Base-by-base conservation (phyloP, 2,113 vertebrate genomes). In the Talpa occidentalis region DNA sequence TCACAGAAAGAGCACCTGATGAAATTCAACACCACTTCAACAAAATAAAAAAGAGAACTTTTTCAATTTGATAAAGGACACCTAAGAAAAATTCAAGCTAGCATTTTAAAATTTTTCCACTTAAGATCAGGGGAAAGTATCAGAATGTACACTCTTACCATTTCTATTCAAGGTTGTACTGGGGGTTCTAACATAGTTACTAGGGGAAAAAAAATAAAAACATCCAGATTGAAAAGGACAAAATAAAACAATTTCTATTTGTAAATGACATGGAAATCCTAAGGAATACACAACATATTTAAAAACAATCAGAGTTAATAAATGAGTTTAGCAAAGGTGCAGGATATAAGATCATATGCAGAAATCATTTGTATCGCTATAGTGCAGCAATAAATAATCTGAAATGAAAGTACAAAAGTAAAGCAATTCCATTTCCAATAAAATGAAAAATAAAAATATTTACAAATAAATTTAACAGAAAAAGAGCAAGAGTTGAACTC, bases 391-490 rank as follows among this genome's bases (percentile, higher is more conserved):
- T 35, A 24, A 76, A 80, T 73, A 85, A 80, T 37, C 28, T 84
- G n/a, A 95, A 92, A 72, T 82, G 7, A 81, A 85, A 78, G 40
- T 54, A 69, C 73, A 44, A 78, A 30, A 30, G 28, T 26, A 62
- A 83, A 82, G 40, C 1, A 47, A 78, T 66, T 60, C 10, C 10
- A 73, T 52, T 83, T 83, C 22, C 24, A 89, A 69, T 79, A 93
- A 22, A 17, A 81, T 44, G 12, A 92, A 69, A 93, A 72, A 92
- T 21, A 80, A 91, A 76, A 56, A 89, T 90, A 82, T 28, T 80
- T 60, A 96, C 24, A 35, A 84, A 73, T 90, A 88, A 54, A 56
- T 35, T 91, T 54, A 74, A 74, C 15, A 74, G 14, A 82, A 95
- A 69, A 83, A 35, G 32, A 90, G 10, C 9, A 80, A 42, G 14